These are phyloP conservation scores for Euproctis similis DNA, from an alignment of 2,888 invertebrate genomes.

Conservation along the genomic window DNA sequence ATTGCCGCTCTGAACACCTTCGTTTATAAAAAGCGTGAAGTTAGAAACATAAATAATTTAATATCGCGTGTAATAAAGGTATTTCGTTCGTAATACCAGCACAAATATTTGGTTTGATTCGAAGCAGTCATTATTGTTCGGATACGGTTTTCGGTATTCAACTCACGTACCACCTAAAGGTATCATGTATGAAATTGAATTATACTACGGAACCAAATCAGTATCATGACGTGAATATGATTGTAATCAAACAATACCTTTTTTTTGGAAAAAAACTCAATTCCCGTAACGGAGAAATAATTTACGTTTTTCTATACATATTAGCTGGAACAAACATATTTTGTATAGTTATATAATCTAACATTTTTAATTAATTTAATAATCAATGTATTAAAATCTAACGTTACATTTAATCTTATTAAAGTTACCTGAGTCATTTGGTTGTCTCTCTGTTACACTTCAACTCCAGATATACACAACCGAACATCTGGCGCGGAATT, in stretches of 20 bases:
- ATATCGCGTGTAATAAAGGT: conserved; percentile 38
- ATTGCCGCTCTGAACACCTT: no score
- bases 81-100: conserved; percentile 37
- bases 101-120: conserved; percentile 45
- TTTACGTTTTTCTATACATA: no score
- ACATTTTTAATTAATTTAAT: no score
- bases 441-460: no score
- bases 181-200: conserved; percentile 50
- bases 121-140: conserved; percentile 48
- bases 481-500: no score
- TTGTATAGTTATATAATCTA: no score
- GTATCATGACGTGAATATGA: conserved; percentile 45
- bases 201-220: conserved; percentile 44
- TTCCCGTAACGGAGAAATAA: conserved; percentile 33
- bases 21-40: no score
- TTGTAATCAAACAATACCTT: conserved; percentile 44
- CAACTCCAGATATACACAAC: no score
- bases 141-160: conserved; percentile 52
- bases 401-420: no score
- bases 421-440: no score
- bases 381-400: no score
- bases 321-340: no score
- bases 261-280: conserved; percentile 43
- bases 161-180: conserved; percentile 47
- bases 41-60: conserved; percentile 19